Conservation (phyloP, 2,888 invertebrate genomes). For the Mantis religiosa region DNA sequence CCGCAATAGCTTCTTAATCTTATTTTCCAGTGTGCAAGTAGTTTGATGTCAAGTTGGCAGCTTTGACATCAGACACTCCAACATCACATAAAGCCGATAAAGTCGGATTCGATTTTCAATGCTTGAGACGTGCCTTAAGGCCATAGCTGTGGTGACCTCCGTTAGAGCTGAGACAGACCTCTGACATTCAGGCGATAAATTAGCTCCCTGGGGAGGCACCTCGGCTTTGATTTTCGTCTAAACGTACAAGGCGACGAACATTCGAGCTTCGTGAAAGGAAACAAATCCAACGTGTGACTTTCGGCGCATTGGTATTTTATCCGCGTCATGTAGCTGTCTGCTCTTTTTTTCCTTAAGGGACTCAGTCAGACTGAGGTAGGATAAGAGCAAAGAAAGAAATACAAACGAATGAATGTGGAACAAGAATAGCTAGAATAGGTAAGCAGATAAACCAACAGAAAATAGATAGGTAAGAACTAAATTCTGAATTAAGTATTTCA, state of each 20-base stretch:
- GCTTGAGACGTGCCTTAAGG: not conserved
- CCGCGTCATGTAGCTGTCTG: not conserved
- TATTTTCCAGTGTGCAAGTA: no score
- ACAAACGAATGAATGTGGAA: not conserved
- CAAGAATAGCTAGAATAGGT: not conserved
- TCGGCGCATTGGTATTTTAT: not conserved
- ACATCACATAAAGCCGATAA: not conserved
- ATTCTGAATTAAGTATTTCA: no score
- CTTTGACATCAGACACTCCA: not conserved
- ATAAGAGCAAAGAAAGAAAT: not conserved
- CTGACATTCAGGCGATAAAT: not conserved
- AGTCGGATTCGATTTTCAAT: not conserved
- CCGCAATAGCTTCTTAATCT: no score
- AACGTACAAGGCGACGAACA: not conserved
- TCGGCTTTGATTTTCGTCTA: not conserved
- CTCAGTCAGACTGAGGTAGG: not conserved
- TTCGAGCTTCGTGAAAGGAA: not conserved
- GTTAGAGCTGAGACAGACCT: not conserved
- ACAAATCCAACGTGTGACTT: not conserved
- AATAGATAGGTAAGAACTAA: no score
- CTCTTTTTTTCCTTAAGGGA: not conserved
- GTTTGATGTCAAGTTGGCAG: no score
- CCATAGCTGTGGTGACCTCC: not conserved
- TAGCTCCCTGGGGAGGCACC: not conserved
- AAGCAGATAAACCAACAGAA: not conserved